phyloP scores from a whole-genome alignment of 1,140 invertebrate species.

The Zaprionus africanus region DNA sequence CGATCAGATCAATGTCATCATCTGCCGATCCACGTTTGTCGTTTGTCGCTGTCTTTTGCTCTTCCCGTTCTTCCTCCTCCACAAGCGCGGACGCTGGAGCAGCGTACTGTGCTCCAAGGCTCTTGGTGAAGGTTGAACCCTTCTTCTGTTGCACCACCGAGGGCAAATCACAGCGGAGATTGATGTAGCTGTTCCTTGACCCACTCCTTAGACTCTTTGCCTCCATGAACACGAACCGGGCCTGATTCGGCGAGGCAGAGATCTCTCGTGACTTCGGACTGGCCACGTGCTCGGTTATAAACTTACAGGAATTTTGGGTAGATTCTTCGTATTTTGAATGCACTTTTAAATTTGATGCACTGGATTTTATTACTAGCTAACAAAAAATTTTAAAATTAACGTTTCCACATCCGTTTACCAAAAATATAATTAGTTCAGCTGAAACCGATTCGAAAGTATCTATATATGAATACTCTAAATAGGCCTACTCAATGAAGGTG shows the following conservation, averaged over 20 bases:
- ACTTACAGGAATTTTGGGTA: constrained; percentile 64
- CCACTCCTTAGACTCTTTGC: constrained; percentile 14
- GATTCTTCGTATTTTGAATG: neutral
- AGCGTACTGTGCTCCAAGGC: neutral
- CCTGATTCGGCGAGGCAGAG: constrained; percentile 13
- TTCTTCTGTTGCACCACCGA: neutral
- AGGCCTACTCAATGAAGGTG: constrained; percentile 33
- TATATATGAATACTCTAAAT: constrained; percentile 14
- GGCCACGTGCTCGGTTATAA: constrained; percentile 27
- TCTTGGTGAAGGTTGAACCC: constrained; percentile 7
- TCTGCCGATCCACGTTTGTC: neutral
- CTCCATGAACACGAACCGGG: constrained; percentile 40
- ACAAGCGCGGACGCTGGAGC: neutral
- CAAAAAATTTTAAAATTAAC: constrained; percentile 75
- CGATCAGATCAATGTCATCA: neutral
- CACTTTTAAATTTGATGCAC: constrained; percentile 17
- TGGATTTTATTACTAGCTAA: constrained; percentile 44
- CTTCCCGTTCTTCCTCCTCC: neutral
- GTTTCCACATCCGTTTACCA: constrained; percentile 55
- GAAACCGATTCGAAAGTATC: constrained; percentile 45
- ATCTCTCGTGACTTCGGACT: constrained; percentile 1
- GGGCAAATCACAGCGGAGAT: neutral
- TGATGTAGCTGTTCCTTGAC: constrained; percentile 45
- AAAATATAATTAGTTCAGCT: constrained; percentile 51
- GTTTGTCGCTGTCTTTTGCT: neutral